phyloP scores from a whole-genome alignment of 2,113 vertebrate species.

The Rousettus leschenaultii region DNA sequence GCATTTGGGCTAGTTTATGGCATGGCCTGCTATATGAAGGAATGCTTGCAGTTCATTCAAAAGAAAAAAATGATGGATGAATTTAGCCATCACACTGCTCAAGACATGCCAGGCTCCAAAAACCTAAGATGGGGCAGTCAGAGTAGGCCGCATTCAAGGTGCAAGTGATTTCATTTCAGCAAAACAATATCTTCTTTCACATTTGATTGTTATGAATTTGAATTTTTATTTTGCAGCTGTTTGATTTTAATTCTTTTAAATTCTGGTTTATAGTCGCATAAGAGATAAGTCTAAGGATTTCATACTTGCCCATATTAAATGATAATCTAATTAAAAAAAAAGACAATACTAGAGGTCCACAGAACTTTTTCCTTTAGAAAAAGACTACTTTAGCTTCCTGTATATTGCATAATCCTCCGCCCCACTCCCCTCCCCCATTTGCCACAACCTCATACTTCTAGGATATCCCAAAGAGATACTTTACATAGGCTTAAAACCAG shows the following conservation, averaged over 20 bases:
- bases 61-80: not conserved
- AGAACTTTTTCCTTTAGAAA: not conserved
- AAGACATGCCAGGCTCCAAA: not conserved
- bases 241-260: not conserved
- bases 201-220: not conserved
- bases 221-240: conserved; percentile 16
- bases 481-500: not conserved
- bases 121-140: not conserved
- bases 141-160: not conserved
- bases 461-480: not conserved
- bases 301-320: not conserved
- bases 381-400: not conserved
- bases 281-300: not conserved
- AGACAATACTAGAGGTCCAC: not conserved
- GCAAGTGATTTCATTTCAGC: not conserved
- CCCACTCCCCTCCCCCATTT: fast-evolving
- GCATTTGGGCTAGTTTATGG: not conserved
- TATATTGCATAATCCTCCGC: not conserved
- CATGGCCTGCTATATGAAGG: not conserved
- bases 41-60: not conserved
- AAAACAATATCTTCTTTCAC: not conserved
- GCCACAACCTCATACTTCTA: not conserved
- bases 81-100: not conserved
- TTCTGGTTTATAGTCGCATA: not conserved
- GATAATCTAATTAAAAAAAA: not conserved